Evolutionary conservation across 2,888 invertebrate genomes (phyloP).

Genomic region (Diplazon laetatorius): DNA sequence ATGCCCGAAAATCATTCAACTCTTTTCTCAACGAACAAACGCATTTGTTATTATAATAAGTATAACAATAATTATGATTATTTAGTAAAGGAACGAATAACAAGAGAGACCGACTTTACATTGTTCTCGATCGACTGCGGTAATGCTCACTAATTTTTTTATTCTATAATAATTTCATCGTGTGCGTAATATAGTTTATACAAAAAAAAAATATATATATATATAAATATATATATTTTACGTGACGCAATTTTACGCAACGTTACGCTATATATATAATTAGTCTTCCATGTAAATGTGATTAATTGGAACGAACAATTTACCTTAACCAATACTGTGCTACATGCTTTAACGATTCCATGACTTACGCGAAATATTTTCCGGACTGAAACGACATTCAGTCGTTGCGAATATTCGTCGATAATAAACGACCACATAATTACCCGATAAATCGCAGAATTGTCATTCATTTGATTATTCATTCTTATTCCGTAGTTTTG

Average conservation of each 20-base stretch:
- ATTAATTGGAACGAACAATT: slow-evolving; percentile 37
- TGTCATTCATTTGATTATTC: neutral
- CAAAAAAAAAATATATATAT: slow-evolving; percentile 17
- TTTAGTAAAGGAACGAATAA: slow-evolving; percentile 22
- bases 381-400: slow-evolving; percentile 10
- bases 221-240: slow-evolving; percentile 39
- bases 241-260: slow-evolving; percentile 7
- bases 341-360: slow-evolving; percentile 34
- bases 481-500: neutral
- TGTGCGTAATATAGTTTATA: slow-evolving; percentile 28
- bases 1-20: no score
- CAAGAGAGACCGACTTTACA: slow-evolving; percentile 1
- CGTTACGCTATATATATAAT: slow-evolving; percentile 1
- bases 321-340: slow-evolving; percentile 24
- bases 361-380: slow-evolving; percentile 13
- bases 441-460: no score
- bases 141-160: neutral
- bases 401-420: slow-evolving; percentile 20
- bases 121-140: slow-evolving; percentile 7
- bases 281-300: slow-evolving; percentile 45
- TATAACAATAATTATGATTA: neutral
- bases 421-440: slow-evolving; percentile 46
- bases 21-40: neutral
- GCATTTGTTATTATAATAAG: neutral
- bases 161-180: slow-evolving; percentile 12